Base-by-base conservation (phyloP, 2,888 invertebrate species). In the Onthophagus sagittarius region DNA sequence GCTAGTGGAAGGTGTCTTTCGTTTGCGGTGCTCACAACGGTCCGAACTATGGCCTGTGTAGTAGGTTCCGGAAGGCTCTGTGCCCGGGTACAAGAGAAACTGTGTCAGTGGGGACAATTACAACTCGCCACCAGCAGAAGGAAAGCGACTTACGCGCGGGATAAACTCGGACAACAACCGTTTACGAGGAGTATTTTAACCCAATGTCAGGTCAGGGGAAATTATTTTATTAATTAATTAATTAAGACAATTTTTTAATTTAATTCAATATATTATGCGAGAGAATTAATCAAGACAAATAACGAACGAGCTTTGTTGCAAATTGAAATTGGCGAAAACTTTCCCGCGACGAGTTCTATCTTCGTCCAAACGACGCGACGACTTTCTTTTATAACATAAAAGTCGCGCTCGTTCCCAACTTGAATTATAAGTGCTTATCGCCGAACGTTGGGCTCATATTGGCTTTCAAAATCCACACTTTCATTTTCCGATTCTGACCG, bases 11-110 rank as follows among this genome's bases (percentile, higher is more conserved):
- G 62, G 70, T 70, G 85, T 82, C 23, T 81, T 77, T 78, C 72
- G 78, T 23, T 69, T 75, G 73, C 74, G 77, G 79, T 13, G 63
- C 86, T 89, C 89, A 91, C 89, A 90, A 89, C 90, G 89, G 91
- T 92, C 89, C 89, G 89, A 88, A 90, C 91, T 89, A 93, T 93
- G 93, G 93, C 93, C 90, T 92, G 92, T 90, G 89, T 92, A 90
- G 23, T 23, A 53, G 91, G 91, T 88, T 91, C 92, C 88, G 91
- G 91, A 89, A 90, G 92, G 89, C 89, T 93, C 87, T 93, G 92
- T 91, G 91, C 90, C 89, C 92, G 92, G 88, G 91, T 92, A 86
- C 89, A 89, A 85, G 92, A 92, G 88, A 92, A 92, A 90, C 87
- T 93, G 91, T 93, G 92, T 90, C 92, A 92, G 89, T 91, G 92